These are phyloP conservation scores for Salpingus planirostris DNA, from an alignment of 2,888 invertebrate species.

Conservation along the genomic window DNA sequence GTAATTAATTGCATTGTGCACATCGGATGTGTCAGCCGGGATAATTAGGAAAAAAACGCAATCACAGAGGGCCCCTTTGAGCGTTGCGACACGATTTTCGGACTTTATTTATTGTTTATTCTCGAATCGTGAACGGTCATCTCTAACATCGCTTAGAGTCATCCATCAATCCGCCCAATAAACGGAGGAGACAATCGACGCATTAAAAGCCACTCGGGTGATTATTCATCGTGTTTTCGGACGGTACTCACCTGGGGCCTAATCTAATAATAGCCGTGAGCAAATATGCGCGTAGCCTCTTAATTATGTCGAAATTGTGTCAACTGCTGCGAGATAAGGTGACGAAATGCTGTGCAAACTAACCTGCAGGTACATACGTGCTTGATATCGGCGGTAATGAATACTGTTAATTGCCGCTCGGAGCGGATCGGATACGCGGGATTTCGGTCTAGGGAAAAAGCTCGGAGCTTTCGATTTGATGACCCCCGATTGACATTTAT, in stretches of 20 bases:
- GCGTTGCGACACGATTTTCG: too few relatives aligned
- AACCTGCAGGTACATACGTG: conserved; percentile 8
- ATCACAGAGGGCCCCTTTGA: too few relatives aligned
- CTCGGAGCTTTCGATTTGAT: conserved; percentile 6
- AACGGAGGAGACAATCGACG: conserved; percentile 5
- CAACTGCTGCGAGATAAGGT: conserved; percentile 16
- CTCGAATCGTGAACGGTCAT: too few relatives aligned
- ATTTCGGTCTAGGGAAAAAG: too few relatives aligned
- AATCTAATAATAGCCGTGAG: conserved; percentile 10
- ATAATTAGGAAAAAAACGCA: too few relatives aligned
- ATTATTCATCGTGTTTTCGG: background rate
- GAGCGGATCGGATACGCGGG: conserved; percentile 5
- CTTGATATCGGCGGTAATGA: conserved; percentile 12
- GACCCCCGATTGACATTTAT: conserved; percentile 16
- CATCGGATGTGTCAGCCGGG: too few relatives aligned
- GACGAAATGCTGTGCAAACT: conserved; percentile 14
- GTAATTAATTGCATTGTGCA: conserved; percentile 15
- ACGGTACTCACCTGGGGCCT: conserved; percentile 3
- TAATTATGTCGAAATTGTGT: conserved; percentile 16
- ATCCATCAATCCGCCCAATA: too few relatives aligned
- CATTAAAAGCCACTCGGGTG: too few relatives aligned
- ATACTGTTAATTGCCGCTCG: conserved; percentile 20
- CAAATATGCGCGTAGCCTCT: conserved; percentile 15
- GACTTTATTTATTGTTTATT: too few relatives aligned
- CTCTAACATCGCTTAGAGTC: too few relatives aligned